phyloP scores from a whole-genome alignment of 2,888 invertebrate genomes.

The Archaeoteleia sp. region DNA sequence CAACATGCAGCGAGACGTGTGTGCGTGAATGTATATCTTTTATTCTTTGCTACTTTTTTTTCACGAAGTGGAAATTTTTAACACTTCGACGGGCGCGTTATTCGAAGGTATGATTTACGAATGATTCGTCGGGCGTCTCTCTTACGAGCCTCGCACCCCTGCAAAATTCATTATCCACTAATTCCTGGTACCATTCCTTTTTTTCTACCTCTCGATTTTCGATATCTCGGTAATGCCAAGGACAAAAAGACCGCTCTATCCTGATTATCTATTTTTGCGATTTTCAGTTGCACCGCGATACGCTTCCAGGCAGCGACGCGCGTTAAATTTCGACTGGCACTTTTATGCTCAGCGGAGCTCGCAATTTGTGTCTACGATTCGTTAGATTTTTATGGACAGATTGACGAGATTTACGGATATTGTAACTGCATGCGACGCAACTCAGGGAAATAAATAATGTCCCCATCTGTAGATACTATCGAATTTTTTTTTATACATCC shows the following conservation, averaged over 20 bases:
- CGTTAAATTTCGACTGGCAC: constrained; percentile 37
- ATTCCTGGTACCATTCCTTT: neutral
- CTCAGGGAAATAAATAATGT: constrained; percentile 30
- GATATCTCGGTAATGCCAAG: constrained; percentile 10
- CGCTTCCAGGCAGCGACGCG: neutral
- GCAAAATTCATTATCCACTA: neutral
- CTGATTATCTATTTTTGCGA: constrained; percentile 13
- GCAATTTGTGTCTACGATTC: constrained; percentile 54
- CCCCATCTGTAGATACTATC: constrained; percentile 24
- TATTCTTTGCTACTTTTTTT: neutral
- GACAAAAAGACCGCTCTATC: constrained; percentile 6
- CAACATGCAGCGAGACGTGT: too few species aligned
- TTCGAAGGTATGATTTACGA: constrained; percentile 3
- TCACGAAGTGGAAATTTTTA: constrained; percentile 3
- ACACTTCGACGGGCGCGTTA: neutral
- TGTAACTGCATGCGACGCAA: constrained; percentile 59
- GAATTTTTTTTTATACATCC: constrained; percentile 13
- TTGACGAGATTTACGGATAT: constrained; percentile 63
- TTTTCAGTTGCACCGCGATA: constrained; percentile 3
- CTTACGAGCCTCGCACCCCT: neutral
- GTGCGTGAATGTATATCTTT: too few species aligned
- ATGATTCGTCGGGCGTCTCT: neutral
- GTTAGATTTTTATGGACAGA: constrained; percentile 67
- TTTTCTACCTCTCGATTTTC: constrained; percentile 12
- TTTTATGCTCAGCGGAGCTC: constrained; percentile 29